Base-by-base conservation (phyloP, 2,797 vertebrate species). In the Sebastes baramenuke region DNA sequence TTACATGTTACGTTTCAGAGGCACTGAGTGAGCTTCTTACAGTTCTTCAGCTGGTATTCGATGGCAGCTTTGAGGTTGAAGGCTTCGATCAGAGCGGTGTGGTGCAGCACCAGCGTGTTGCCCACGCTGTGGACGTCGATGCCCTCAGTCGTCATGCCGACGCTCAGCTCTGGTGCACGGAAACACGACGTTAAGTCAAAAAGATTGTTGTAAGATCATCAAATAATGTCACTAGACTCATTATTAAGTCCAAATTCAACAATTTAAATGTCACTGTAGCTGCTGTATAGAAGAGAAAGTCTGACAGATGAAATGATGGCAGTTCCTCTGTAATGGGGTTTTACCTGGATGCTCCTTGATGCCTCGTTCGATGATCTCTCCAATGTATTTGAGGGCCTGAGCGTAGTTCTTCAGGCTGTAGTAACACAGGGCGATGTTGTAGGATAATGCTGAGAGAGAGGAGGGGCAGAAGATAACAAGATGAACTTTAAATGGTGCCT, bases 41-140 rank as follows among this genome's bases (percentile, higher is more conserved):
- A n/a, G 90, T 98, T 99, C 87, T 90, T 96, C 80, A 97, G 93
- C 85, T 99, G 98, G 91, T 97, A 99, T 81, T 99, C 97, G 7
- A 99, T 97, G 88, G 97, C 98, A 0, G 97, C 97, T 92, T 99
- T 99, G 52, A 99, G 96, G 94, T 99, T 99, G 91, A 99, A 98
- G 65, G 97, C 97, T 91, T 99, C 98, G 56, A 99, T 96, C 71
- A 99, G 94, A 9, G 97, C 97, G 0, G 97, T 97, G 90, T 97
- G 96, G 49, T 99, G 98, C 75, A 99, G 96, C 2, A 97, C 96
- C 72, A 97, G 90, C 0, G 98, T 99, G 94, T 99, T 99, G 49
- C 98, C 98, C 2, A 99, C 98, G 0, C 98, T 99, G 86, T 95
- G 96, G n/a, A 98, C 95, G 0, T 99, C 97, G 0, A 98, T 96